Percentiles rank a stretch among this genome's conserved stretches.
phyloP scores from a whole-genome alignment of 2,797 vertebrate species.

The Lagocephalus sceleratus region DNA sequence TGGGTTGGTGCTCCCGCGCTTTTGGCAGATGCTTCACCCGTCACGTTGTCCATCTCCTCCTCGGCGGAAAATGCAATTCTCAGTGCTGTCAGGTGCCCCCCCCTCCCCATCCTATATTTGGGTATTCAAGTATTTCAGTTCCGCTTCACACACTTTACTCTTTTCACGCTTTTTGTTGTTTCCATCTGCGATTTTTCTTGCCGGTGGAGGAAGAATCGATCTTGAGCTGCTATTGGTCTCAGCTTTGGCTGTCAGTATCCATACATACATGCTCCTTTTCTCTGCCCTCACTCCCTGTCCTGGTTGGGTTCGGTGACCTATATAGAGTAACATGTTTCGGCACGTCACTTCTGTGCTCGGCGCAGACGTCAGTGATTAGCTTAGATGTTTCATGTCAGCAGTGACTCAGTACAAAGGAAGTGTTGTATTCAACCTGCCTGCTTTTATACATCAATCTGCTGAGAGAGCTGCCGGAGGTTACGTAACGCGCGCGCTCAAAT shows the following conservation, averaged over 20 bases:
- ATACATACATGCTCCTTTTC: constrained; percentile 16
- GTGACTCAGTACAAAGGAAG: constrained; percentile 32
- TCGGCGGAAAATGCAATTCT: too few species aligned
- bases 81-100: too few species aligned
- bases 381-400: constrained; percentile 34
- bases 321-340: constrained; percentile 46
- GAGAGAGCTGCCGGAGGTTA: too few species aligned
- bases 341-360: constrained; percentile 40
- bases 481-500: too few species aligned
- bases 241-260: constrained; percentile 24
- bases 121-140: constrained; percentile 19
- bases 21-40: too few species aligned
- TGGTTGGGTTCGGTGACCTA: constrained; percentile 47
- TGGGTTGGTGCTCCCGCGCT: too few species aligned
- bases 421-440: constrained; percentile 22
- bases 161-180: constrained; percentile 21
- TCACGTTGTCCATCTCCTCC: too few species aligned
- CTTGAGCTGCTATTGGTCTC: constrained; percentile 31
- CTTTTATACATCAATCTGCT: constrained; percentile 7
- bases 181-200: constrained; percentile 18
- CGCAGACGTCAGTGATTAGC: constrained; percentile 36
- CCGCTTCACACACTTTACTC: constrained; percentile 30
- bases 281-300: constrained; percentile 27
- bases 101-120: too few species aligned
- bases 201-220: constrained; percentile 9